A percentile compares a stretch with the other conserved stretches of the same genome.
phyloP scores from a whole-genome alignment of 2,888 invertebrate genomes.

The Lasioglossum pauxillum region DNA sequence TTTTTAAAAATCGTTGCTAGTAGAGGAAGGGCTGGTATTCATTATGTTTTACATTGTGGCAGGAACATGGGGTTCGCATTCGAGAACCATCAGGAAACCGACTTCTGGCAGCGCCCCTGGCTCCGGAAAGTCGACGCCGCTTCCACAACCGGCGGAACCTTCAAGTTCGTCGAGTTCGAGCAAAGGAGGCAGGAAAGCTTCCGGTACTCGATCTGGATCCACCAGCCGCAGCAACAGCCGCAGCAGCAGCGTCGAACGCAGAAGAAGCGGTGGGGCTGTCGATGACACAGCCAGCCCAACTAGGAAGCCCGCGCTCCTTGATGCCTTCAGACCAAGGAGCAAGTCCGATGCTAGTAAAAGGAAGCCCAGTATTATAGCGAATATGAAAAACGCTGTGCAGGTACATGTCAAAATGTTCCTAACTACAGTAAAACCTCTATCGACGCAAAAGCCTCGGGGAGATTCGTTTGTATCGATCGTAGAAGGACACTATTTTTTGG shows the following conservation, averaged over 20 bases:
- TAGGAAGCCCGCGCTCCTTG: conserved; percentile 91
- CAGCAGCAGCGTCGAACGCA: conserved; percentile 81
- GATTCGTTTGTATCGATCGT: no score
- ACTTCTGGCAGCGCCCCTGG: conserved; percentile 79
- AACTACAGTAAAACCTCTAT: neutral
- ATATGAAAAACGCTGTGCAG: conserved; percentile 94
- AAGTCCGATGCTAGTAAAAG: conserved; percentile 90
- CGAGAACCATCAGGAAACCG: conserved; percentile 78
- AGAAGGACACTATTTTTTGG: no score
- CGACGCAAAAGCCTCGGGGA: no score
- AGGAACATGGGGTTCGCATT: conserved; percentile 83
- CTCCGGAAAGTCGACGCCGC: conserved; percentile 81
- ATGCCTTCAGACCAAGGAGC: conserved; percentile 91
- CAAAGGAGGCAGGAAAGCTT: conserved; percentile 77
- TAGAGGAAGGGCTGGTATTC: no score
- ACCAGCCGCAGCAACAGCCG: conserved; percentile 82
- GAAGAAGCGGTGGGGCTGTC: conserved; percentile 74
- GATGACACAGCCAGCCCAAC: conserved; percentile 89
- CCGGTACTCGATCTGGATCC: conserved; percentile 84
- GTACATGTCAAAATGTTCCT: conserved; percentile 81
- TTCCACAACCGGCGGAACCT: conserved; percentile 76
- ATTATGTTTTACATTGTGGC: neutral
- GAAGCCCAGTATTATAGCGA: conserved; percentile 91
- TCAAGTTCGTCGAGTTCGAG: conserved; percentile 77
- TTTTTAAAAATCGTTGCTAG: no score